These are phyloP conservation scores for Colinus virginianus DNA, from an alignment of 2,113 vertebrate genomes.

Conservation along the genomic window DNA sequence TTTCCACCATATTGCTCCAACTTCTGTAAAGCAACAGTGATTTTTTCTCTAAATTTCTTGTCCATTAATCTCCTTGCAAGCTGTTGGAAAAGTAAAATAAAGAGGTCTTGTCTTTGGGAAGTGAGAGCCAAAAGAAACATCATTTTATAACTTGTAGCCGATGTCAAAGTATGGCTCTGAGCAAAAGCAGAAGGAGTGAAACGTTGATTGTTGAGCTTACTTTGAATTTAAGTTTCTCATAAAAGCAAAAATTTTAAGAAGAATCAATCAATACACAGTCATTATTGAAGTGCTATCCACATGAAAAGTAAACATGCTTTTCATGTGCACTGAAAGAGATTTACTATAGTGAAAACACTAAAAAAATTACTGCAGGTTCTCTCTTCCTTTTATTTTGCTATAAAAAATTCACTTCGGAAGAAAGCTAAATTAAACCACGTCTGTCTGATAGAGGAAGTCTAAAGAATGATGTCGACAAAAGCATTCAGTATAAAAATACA, in stretches of 20 bases:
- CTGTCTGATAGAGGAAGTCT: background rate
- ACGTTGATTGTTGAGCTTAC: background rate
- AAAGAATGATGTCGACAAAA: background rate
- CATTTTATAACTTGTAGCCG: background rate
- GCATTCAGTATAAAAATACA: background rate
- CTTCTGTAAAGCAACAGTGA: slow-evolving; percentile 79
- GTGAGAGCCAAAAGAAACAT: background rate
- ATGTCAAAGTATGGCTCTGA: background rate
- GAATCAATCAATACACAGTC: background rate
- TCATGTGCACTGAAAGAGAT: background rate
- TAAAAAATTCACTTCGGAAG: background rate
- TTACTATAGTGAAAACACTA: background rate
- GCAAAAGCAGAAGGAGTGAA: background rate
- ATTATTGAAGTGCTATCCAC: background rate
- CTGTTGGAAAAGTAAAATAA: slow-evolving; percentile 63
- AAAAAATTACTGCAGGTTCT: background rate
- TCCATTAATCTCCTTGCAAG: slow-evolving; percentile 83
- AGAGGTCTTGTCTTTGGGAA: background rate
- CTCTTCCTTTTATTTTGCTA: background rate
- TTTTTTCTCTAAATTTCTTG: slow-evolving; percentile 80
- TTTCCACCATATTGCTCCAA: slow-evolving; percentile 82
- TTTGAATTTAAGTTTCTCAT: background rate
- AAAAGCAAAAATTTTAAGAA: background rate
- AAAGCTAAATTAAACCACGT: background rate
- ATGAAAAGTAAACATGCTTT: background rate